Evolutionary conservation across 2,888 invertebrate species (phyloP), one percentile per base, ranked within the genome.

Genomic region (Eurois occulta): DNA sequence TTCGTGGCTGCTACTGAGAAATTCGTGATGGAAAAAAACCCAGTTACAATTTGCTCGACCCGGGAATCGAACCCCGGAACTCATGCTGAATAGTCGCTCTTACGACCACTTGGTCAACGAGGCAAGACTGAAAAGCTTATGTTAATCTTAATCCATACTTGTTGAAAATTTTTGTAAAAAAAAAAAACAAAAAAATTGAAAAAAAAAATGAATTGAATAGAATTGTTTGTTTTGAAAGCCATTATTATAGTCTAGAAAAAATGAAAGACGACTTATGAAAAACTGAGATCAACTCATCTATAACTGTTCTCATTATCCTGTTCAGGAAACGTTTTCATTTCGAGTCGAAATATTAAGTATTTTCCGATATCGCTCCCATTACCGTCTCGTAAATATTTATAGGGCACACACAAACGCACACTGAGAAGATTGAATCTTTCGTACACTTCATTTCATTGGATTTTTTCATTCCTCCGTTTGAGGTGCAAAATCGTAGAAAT

Each of bases 361-460:
- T 89, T 88, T 88, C 85, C 88, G 84, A 91, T 91, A 90, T 83
- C 80, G 80, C 68, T 70, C 46, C 76, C 83, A 84, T 86, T 88
- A 89, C 88, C 87, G 81, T 88, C 88, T 91, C 93, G 88, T 94
- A 93, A 94, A 94, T 93, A 94, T 94, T 93, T 93, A 93, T 93
- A 89, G 83, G 68, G 62, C 67, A 69, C 83, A 78, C 69, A 80
- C 85, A 87, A 86, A 82, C 82, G 78, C 78, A 78, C 75, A 77
- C 60, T 32, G 84, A 38, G 81, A 71, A 89, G 90, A 93, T 93
- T 92, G 91, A 92, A 93, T 91, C 90, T 88, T 81, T 83, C 81
- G 77, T 85, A 83, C 87, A 87, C 87, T 86, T 84, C 88, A 86
- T 77, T 89, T 85, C 86, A 88, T 84, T 86, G 84, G 80, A 82